Base-by-base conservation (phyloP, 35 echinoderm and acorn worm genomes). In the Acanthaster planci region DNA sequence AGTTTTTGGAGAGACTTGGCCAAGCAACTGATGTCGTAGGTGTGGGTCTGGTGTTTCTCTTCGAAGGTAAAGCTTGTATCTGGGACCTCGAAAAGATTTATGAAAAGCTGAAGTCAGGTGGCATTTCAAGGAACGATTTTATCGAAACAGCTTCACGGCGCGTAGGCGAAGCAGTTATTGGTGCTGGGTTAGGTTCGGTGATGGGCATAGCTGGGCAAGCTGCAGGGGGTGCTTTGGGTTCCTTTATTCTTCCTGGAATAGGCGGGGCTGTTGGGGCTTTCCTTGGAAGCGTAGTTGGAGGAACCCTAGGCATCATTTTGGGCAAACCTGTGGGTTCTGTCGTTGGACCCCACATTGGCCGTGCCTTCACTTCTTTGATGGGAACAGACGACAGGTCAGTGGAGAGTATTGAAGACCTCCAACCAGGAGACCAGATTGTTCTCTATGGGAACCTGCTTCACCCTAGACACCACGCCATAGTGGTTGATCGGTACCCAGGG, bases 391-490 rank as follows among this genome's bases (percentile, higher is more conserved):
- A 83, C 81, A 32, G 32, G 8, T 29, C 51, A 18, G 55, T 37
- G 12, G 76, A 37, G 21, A 32, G 37, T 7, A 59, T 87, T 19
- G 37, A 55, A n/a, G 80, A 90, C 22, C 44, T 90, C 22, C 18
- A 54, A 7, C 40, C 32, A 0, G 87, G 80, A 59, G 87, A 90
- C 39, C 87, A 90, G 18, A 52, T 90, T 14, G 68, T 90, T 12
- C 34, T 90, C 5, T 77, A 37, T 37, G 67, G 80, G 14, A 52
- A 60, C 7, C 10, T 34, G 5, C 26, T 84, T 2, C 87, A 90
- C 57, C 87, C 87, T n/a, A 72, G 87, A 37, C 82, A 80, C 38
- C 87, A 90, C 76, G 87, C 79, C 38, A 90, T 90, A 38, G 19
- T 83, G 31, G 47, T 90, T 8, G 39, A 64, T 5, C n/a, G 31